Evolutionary conservation across 2,888 invertebrate genomes (phyloP).

Genomic region (Pomacea canaliculata): DNA sequence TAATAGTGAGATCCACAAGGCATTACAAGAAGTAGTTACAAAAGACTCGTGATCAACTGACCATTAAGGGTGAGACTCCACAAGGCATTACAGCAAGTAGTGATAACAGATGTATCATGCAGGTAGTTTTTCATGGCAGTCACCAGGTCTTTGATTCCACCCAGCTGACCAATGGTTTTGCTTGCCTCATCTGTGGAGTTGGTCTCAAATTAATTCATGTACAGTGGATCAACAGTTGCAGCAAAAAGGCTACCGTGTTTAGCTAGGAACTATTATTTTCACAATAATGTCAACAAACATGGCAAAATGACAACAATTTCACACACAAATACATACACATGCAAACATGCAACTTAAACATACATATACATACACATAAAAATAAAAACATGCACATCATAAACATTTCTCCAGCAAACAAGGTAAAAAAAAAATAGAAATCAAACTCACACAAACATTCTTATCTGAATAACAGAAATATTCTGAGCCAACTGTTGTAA

Average conservation of each 20-base stretch:
- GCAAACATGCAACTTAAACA: too few relatives aligned
- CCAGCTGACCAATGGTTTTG: slow-evolving; percentile 49
- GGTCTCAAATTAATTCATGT: too few relatives aligned
- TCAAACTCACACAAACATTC: too few relatives aligned
- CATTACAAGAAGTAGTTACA: too few relatives aligned
- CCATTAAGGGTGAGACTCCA: slow-evolving; percentile 63
- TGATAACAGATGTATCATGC: slow-evolving; percentile 48
- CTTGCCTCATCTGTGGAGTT: slow-evolving; percentile 5
- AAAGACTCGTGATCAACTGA: slow-evolving; percentile 18
- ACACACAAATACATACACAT: background rate
- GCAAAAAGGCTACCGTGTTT: background rate
- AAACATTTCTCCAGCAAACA: background rate
- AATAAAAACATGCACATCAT: background rate
- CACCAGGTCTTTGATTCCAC: slow-evolving; percentile 58
- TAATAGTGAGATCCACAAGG: too few relatives aligned
- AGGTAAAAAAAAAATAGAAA: too few relatives aligned
- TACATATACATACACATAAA: too few relatives aligned
- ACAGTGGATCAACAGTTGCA: too few relatives aligned
- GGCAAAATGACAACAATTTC: background rate
- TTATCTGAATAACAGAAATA: too few relatives aligned
- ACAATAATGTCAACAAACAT: background rate
- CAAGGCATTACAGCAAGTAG: slow-evolving; percentile 61
- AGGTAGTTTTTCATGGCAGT: slow-evolving; percentile 49
- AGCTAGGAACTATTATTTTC: background rate
- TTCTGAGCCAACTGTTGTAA: too few relatives aligned